Conservation (phyloP, 2,888 invertebrate genomes). For the Unio delphinus region DNA sequence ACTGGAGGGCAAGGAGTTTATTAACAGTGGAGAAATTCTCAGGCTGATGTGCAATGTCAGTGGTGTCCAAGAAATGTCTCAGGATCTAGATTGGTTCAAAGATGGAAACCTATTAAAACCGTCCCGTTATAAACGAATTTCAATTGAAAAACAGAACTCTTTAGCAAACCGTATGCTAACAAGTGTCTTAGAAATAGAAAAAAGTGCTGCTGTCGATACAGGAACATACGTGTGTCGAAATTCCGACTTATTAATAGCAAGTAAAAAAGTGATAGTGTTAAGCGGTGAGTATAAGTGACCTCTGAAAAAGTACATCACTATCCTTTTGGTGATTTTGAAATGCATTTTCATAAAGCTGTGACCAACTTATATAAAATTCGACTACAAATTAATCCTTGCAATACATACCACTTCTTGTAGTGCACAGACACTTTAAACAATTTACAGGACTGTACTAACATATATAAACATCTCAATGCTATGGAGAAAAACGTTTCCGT, state of each 20-base stretch:
- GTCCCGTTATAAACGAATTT: conserved; percentile 15
- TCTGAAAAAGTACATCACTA: not conserved
- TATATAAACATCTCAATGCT: too few species aligned
- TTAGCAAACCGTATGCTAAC: conserved; percentile 24
- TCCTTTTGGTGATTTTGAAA: not conserved
- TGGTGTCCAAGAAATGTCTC: conserved; percentile 25
- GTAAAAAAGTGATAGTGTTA: conserved; percentile 30
- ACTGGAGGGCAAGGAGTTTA: conserved; percentile 23
- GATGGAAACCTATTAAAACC: conserved; percentile 25
- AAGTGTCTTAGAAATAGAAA: conserved; percentile 33
- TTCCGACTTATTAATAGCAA: conserved; percentile 28
- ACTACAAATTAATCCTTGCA: too few species aligned
- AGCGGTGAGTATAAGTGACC: conserved; percentile 20
- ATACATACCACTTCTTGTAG: too few species aligned
- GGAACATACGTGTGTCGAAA: conserved; percentile 37
- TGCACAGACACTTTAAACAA: too few species aligned
- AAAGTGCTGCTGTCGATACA: conserved; percentile 24
- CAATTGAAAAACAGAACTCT: conserved; percentile 25
- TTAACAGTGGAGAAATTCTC: conserved; percentile 31
- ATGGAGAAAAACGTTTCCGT: too few species aligned
- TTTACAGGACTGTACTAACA: too few species aligned
- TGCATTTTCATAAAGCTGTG: not conserved
- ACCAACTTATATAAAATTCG: too few species aligned
- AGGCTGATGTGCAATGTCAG: conserved; percentile 27
- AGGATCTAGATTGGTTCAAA: conserved; percentile 38